Conservation (phyloP, 1,140 invertebrate genomes). For the Drosophila malerkotliana region DNA sequence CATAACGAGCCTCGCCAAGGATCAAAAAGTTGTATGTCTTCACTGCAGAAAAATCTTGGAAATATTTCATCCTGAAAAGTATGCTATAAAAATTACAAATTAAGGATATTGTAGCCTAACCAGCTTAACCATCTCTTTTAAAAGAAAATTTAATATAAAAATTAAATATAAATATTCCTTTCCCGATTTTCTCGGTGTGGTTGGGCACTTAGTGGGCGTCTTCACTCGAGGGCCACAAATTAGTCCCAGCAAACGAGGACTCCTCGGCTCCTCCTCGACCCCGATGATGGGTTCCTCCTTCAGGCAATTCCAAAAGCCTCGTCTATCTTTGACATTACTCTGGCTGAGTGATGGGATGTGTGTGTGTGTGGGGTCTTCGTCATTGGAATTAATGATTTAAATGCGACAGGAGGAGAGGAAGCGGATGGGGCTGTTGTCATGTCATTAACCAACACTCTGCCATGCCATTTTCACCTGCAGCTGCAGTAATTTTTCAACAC, state of each 20-base stretch:
- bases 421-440: constrained; percentile 46
- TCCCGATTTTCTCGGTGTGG: constrained; percentile 10
- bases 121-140: neutral
- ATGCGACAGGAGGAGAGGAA: constrained; percentile 20
- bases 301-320: constrained; percentile 7
- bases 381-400: constrained; percentile 76
- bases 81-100: neutral
- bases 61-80: neutral
- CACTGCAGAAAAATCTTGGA: constrained; percentile 13
- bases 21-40: constrained; percentile 44
- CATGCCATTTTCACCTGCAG: constrained; percentile 78
- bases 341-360: constrained; percentile 42
- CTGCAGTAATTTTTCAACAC: constrained; percentile 76
- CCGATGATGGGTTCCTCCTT: constrained; percentile 10
- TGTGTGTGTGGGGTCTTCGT: constrained; percentile 64
- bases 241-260: constrained; percentile 67
- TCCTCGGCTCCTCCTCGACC: constrained; percentile 1
- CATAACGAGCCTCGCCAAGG: constrained; percentile 59
- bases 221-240: constrained; percentile 52
- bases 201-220: constrained; percentile 42
- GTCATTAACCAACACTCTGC: constrained; percentile 77
- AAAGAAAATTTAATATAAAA: neutral
- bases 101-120: neutral
- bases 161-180: neutral
- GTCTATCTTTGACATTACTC: constrained; percentile 49